phyloP scores from a whole-genome alignment of 2,888 invertebrate species.

The Mythimna loreyi region DNA sequence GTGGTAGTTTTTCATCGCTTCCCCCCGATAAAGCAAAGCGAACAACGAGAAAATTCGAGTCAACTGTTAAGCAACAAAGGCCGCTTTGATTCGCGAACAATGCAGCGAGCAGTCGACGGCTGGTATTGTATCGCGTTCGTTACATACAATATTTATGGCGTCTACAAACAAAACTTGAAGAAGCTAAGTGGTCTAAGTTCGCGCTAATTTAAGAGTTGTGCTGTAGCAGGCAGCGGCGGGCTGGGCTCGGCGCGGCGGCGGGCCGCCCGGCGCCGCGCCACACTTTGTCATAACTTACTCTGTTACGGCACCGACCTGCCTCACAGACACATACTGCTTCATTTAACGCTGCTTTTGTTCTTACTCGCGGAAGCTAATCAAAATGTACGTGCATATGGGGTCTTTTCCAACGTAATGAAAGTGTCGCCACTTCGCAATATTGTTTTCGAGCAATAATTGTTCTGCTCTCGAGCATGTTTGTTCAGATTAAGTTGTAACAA shows the following conservation, averaged over 20 bases:
- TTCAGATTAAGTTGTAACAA: constrained; percentile 55
- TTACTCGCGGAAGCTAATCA: constrained; percentile 75
- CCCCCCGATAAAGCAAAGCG: constrained; percentile 64
- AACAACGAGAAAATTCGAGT: constrained; percentile 70
- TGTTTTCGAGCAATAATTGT: constrained; percentile 61
- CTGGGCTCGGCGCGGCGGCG: constrained; percentile 59
- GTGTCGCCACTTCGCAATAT: constrained; percentile 57
- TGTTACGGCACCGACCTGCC: constrained; percentile 67
- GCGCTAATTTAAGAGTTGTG: constrained; percentile 89
- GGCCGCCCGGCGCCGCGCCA: constrained; percentile 66
- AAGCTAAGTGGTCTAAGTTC: constrained; percentile 89
- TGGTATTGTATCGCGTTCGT: constrained; percentile 80
- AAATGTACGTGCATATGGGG: constrained; percentile 68
- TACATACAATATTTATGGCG: constrained; percentile 87
- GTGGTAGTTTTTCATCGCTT: constrained; percentile 65
- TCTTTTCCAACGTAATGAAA: constrained; percentile 61
- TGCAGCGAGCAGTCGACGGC: constrained; percentile 72
- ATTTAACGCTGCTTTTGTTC: constrained; percentile 81
- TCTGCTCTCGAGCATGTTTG: constrained; percentile 41
- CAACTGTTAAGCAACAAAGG: constrained; percentile 75
- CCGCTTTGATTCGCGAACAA: constrained; percentile 79
- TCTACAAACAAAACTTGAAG: constrained; percentile 89
- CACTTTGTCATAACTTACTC: constrained; percentile 87
- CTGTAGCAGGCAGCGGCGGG: constrained; percentile 74
- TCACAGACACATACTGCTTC: constrained; percentile 74